A percentile compares a stretch with the other conserved stretches of the same genome.
phyloP scores from a whole-genome alignment of 2,888 invertebrate species.

The Uropetala carovei region DNA sequence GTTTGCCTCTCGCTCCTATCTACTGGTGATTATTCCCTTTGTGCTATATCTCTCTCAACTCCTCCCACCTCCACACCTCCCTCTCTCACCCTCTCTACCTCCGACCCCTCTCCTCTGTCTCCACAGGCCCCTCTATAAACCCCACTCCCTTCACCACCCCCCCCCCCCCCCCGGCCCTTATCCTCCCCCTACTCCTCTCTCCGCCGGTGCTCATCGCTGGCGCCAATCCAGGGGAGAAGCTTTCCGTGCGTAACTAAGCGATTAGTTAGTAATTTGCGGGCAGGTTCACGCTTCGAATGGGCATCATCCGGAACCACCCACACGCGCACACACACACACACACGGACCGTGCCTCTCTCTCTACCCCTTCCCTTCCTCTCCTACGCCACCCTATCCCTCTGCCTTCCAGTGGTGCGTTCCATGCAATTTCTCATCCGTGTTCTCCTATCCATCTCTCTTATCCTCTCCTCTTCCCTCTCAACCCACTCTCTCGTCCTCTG shows the following conservation, averaged over 20 bases:
- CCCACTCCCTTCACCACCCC: neutral
- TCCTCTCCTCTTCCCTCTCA: slow-evolving; percentile 52
- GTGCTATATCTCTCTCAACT: neutral
- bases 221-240: slow-evolving; percentile 55
- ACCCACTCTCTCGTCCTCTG: neutral
- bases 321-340: neutral
- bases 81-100: neutral
- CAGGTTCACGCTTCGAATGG: slow-evolving; percentile 62
- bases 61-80: neutral
- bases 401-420: slow-evolving; percentile 52
- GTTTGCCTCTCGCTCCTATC: slow-evolving; percentile 8
- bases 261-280: slow-evolving; percentile 65
- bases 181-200: neutral
- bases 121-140: neutral
- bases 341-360: neutral
- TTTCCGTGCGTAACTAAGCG: slow-evolving; percentile 53
- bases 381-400: neutral
- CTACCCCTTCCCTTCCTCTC: neutral
- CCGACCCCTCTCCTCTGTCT: neutral
- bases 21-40: slow-evolving; percentile 51
- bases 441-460: slow-evolving; percentile 40
- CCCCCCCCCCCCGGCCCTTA: neutral
- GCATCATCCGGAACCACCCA: slow-evolving; percentile 48
- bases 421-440: slow-evolving; percentile 66
- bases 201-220: neutral